Base-by-base conservation (phyloP, 2,113 vertebrate genomes). In the Anoura caudifer region DNA sequence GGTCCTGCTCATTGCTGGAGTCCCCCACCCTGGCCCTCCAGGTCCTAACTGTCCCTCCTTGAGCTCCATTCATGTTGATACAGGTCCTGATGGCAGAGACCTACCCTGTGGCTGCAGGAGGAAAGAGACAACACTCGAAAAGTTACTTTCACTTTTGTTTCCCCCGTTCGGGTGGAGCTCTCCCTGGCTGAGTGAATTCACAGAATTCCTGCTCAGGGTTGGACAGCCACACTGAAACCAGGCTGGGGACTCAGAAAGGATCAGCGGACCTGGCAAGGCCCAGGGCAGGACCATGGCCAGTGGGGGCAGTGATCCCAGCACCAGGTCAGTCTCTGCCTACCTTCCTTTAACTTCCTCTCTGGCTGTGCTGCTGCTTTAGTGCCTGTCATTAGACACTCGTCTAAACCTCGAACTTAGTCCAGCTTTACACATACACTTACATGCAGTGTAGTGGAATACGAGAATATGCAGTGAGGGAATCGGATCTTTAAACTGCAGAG, bases 121-220 rank as follows among this genome's bases (percentile, higher is more conserved):
- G 76, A 43, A 14, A 22, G 16, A 59, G 20, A 26, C 1, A 1
- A 31, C 24, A 26, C 28, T 56, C 5, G 0, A 13, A 16, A 31
- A 88, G 45, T 36, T 91, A 77, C 76, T 97, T 97, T 97, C 96
- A 59, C 67, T 97, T 97, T n/a, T 77, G 5, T 82, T 94, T 97
- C 89, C 93, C 70, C 43, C 4, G 0, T 43, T 1, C 10, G 91
- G 97, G 95, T 22, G 91, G 96, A 90, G 95, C 72, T 17, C 14
- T 50, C 15, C 50, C 1, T 12, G 19, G 4, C 5, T 5, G 52
- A 3, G 2, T 31, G 2, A 36, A 13, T 5, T 77, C 16, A 4
- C 36, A 19, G 4, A 73, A 72, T 95, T 97, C 93, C 94, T 97
- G 86, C 36, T 52, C 17, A 0, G 73, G 31, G 13, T 28, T 69